Evolutionary conservation across 1,140 invertebrate genomes (phyloP).

Genomic region (Meloidogyne chitwoodi): DNA sequence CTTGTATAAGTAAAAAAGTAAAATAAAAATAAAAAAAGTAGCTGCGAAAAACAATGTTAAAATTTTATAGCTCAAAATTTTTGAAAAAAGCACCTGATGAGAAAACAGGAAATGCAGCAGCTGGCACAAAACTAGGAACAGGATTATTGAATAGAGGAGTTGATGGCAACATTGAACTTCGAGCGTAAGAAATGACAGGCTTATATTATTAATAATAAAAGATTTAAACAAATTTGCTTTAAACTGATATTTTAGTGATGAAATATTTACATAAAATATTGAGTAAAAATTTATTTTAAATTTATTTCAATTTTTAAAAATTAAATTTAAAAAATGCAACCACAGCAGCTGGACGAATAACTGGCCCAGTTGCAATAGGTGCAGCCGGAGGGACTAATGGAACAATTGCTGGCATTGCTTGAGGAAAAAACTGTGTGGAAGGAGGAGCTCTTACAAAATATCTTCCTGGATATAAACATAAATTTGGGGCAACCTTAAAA

Average conservation of each 20-base stretch:
- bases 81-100: no score
- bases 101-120: constrained; percentile 10
- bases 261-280: no score
- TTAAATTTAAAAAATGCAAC: no score
- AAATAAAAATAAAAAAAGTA: no score
- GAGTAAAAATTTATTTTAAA: no score
- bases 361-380: neutral
- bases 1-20: no score
- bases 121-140: neutral
- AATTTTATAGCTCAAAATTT: no score
- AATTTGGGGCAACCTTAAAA: neutral
- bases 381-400: neutral
- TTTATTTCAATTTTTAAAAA: no score
- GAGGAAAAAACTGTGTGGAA: neutral
- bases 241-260: no score
- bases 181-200: neutral
- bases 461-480: neutral
- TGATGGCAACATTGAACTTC: neutral
- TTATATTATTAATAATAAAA: neutral
- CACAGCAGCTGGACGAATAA: no score
- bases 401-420: neutral
- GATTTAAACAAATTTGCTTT: no score
- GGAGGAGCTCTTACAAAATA: constrained; percentile 10
- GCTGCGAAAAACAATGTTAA: no score
- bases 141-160: neutral